Percentiles rank a stretch among this genome's conserved stretches.
Conservation (phyloP, 1,140 invertebrate species). For the Radopholus similis region DNA sequence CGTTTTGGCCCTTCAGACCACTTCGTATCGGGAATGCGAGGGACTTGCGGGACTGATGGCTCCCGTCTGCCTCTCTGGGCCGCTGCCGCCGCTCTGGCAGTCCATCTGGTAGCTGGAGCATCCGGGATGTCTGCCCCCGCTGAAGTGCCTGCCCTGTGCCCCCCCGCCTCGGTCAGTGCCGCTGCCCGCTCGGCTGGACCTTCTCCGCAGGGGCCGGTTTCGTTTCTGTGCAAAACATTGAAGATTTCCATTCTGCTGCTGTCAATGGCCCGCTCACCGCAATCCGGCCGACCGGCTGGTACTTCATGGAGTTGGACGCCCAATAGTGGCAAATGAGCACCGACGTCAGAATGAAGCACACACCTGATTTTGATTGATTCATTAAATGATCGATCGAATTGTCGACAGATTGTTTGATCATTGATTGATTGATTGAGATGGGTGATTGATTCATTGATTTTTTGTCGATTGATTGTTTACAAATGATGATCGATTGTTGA, state of each 20-base stretch:
- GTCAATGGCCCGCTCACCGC: slow-evolving; percentile 34
- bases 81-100: slow-evolving; percentile 3
- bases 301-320: slow-evolving; percentile 56
- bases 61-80: not conserved
- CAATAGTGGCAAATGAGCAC: slow-evolving; percentile 58
- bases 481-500: too few relatives aligned
- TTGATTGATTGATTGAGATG: too few relatives aligned
- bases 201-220: slow-evolving; percentile 39
- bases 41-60: not conserved
- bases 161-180: slow-evolving; percentile 39
- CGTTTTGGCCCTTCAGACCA: too few relatives aligned
- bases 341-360: slow-evolving; percentile 56
- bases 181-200: slow-evolving; percentile 51
- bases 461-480: too few relatives aligned
- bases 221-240: slow-evolving; percentile 41
- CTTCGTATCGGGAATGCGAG: slow-evolving; percentile 9
- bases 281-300: slow-evolving; percentile 54
- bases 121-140: not conserved
- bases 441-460: too few relatives aligned
- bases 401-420: too few relatives aligned
- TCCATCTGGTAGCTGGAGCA: slow-evolving; percentile 11
- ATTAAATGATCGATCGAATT: too few relatives aligned
- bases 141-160: not conserved
- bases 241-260: not conserved
- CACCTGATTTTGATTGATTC: slow-evolving; percentile 38